phyloP scores from a whole-genome alignment of 2,888 invertebrate species.

The Erebia epiphron region DNA sequence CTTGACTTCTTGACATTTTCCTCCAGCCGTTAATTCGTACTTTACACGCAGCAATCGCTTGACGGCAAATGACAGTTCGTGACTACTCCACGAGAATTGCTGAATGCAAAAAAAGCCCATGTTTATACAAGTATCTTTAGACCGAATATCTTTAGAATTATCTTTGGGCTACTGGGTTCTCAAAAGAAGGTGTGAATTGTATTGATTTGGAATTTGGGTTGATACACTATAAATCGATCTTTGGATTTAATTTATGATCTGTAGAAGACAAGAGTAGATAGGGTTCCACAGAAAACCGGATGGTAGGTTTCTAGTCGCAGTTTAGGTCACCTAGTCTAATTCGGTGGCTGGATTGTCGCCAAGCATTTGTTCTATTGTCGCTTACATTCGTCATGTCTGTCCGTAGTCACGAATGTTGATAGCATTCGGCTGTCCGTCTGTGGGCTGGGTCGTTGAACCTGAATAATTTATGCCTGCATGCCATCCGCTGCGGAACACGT shows the following conservation, averaged over 20 bases:
- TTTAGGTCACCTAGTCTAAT: constrained; percentile 63
- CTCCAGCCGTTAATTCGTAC: no score
- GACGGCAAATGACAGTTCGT: no score
- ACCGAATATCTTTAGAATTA: no score
- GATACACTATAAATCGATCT: neutral
- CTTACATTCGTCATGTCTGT: constrained; percentile 54
- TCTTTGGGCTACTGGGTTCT: no score
- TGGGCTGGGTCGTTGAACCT: constrained; percentile 64
- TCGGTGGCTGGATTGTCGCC: constrained; percentile 75
- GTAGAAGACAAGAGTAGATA: neutral
- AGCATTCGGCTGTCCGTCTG: constrained; percentile 42
- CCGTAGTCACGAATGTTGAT: constrained; percentile 59
- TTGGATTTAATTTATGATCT: neutral
- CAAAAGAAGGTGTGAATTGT: no score
- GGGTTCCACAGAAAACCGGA: constrained; percentile 27
- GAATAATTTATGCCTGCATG: constrained; percentile 57
- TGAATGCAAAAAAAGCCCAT: no score
- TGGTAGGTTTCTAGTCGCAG: constrained; percentile 44
- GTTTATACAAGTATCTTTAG: no score
- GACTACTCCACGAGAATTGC: no score
- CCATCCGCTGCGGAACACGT: constrained; percentile 55
- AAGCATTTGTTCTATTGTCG: constrained; percentile 78
- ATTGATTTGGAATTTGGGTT: neutral
- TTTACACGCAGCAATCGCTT: no score
- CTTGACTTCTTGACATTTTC: no score